Percentiles rank a stretch among this genome's conserved stretches.
These are phyloP conservation scores for Bostrychus sinensis DNA, from an alignment of 2,113 vertebrate species.

Conservation along the genomic window DNA sequence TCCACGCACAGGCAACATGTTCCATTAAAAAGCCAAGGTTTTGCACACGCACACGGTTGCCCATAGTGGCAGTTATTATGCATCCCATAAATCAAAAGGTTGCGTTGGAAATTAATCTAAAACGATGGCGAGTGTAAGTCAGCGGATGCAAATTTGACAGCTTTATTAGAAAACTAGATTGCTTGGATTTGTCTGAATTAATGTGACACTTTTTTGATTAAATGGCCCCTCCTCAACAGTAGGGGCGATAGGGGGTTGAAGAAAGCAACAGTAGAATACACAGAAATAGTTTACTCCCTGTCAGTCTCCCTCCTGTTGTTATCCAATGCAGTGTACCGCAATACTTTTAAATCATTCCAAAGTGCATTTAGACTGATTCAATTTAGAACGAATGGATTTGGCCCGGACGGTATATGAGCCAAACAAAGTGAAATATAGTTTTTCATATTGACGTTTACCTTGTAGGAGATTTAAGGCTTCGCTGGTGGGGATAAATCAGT, in stretches of 20 bases:
- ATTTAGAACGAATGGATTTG: neutral
- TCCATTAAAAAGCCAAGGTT: constrained; percentile 50
- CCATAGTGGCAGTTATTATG: constrained; percentile 61
- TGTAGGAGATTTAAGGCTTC: constrained; percentile 21
- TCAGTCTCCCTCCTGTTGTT: neutral
- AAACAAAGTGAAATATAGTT: constrained; percentile 1
- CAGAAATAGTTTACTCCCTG: constrained; percentile 7
- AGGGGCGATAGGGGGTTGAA: constrained; percentile 15
- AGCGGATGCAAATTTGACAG: constrained; percentile 76
- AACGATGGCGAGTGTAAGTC: constrained; percentile 71
- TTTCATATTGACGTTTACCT: constrained; percentile 4
- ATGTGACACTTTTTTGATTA: constrained; percentile 72
- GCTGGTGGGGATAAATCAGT: constrained; percentile 13
- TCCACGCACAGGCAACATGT: constrained; percentile 47
- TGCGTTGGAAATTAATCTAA: constrained; percentile 72
- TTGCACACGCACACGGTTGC: constrained; percentile 9
- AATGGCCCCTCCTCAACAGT: constrained; percentile 18
- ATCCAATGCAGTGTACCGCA: neutral
- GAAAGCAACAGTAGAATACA: constrained; percentile 26
- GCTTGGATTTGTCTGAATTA: constrained; percentile 76
- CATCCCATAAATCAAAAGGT: constrained; percentile 74
- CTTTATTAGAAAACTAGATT: constrained; percentile 77
- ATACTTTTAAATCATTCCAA: constrained; percentile 27
- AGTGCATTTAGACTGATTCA: constrained; percentile 17
- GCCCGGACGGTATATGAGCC: neutral